These are phyloP conservation scores for Pyrgus malvae DNA, from an alignment of 2,888 invertebrate genomes.

Conservation along the genomic window DNA sequence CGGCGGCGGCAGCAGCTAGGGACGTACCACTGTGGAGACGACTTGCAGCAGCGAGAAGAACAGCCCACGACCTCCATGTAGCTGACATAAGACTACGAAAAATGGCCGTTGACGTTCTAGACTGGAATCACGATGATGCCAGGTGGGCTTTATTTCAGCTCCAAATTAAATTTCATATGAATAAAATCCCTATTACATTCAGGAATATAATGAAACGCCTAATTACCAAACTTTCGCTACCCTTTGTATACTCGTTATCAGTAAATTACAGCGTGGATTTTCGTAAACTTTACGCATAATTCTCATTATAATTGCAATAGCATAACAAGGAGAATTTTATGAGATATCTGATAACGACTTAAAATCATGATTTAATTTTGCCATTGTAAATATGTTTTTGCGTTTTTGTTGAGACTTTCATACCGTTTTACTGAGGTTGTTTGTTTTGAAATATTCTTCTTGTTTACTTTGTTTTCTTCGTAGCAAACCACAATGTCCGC, in stretches of 20 bases:
- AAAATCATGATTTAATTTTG: constrained; percentile 8
- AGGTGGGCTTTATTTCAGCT: constrained; percentile 53
- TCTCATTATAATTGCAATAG: constrained; percentile 21
- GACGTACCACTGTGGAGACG: constrained; percentile 94
- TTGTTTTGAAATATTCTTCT: background rate
- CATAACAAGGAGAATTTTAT: constrained; percentile 19
- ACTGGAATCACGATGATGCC: constrained; percentile 97
- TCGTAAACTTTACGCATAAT: constrained; percentile 24
- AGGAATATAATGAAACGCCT: constrained; percentile 18
- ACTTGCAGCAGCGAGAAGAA: constrained; percentile 89
- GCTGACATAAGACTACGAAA: constrained; percentile 94
- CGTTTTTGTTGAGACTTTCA: background rate
- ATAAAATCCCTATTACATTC: constrained; percentile 7
- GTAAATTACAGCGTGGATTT: constrained; percentile 26
- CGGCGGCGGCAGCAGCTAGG: constrained; percentile 93
- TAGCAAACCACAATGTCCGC: background rate
- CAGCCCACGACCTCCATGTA: constrained; percentile 92
- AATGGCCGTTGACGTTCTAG: constrained; percentile 95
- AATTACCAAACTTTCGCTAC: constrained; percentile 23
- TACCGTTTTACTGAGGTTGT: background rate
- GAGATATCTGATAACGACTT: constrained; percentile 16
- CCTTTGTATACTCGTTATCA: constrained; percentile 23
- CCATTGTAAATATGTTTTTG: constrained; percentile 6
- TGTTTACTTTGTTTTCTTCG: constrained; percentile 11
- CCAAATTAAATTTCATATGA: background rate